These are phyloP conservation scores for Tragelaphus imberbis DNA, from an alignment of 2,113 vertebrate species.

Conservation along the genomic window DNA sequence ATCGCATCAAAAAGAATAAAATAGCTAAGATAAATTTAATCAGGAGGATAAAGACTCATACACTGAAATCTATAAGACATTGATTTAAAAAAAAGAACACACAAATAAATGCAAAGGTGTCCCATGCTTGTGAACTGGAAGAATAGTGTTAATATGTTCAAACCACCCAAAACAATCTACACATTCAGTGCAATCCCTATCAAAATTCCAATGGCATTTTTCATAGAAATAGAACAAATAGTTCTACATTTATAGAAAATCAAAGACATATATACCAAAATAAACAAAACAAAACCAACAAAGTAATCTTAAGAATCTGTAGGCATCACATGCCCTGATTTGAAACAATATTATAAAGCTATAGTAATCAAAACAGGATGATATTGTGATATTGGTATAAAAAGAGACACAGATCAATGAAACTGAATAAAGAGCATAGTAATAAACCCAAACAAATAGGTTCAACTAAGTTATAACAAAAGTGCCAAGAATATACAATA, in stretches of 20 bases:
- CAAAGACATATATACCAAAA: background rate
- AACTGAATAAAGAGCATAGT: background rate
- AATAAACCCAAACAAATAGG: background rate
- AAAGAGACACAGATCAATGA: background rate
- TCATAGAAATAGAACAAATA: background rate
- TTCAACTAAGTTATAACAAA: background rate
- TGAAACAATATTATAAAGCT: background rate
- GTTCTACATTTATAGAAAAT: background rate
- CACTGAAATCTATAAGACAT: background rate
- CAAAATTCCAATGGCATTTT: background rate
- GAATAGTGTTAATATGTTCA: background rate
- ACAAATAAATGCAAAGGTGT: background rate
- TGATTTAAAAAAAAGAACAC: background rate
- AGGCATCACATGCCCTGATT: background rate
- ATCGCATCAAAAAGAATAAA: background rate
- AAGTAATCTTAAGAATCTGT: background rate
- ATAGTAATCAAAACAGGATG: background rate
- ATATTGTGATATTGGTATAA: background rate
- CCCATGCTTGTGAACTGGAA: background rate
- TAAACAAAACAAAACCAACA: background rate
- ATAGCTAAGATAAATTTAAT: background rate
- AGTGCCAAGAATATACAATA: background rate
- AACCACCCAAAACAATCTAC: background rate
- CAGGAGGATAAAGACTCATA: background rate
- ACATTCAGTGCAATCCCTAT: background rate